Percentiles rank a stretch among this genome's conserved stretches.
These are phyloP conservation scores for Microctonus brassicae DNA, from an alignment of 2,888 invertebrate species.

Conservation along the genomic window DNA sequence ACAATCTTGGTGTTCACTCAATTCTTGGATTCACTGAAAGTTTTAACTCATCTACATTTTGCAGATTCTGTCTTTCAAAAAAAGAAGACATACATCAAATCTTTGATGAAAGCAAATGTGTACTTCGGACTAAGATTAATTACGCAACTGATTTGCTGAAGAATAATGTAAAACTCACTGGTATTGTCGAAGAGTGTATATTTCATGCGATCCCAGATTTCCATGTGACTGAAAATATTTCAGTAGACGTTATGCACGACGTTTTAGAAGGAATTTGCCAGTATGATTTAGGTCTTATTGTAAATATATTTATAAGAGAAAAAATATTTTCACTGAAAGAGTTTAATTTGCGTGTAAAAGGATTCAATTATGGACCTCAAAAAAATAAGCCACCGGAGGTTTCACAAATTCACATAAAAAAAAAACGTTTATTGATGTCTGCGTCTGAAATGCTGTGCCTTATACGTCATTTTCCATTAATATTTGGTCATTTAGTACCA, in stretches of 20 bases:
- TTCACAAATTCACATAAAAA: slow-evolving; percentile 4
- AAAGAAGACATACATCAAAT: slow-evolving; percentile 28
- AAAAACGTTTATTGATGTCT: slow-evolving; percentile 29
- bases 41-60: slow-evolving; percentile 40
- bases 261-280: slow-evolving; percentile 40
- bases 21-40: slow-evolving; percentile 44
- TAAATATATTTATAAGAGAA: background rate
- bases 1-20: slow-evolving; percentile 42
- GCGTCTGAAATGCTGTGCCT: slow-evolving; percentile 38
- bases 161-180: slow-evolving; percentile 29
- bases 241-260: slow-evolving; percentile 45
- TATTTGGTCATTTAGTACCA: slow-evolving; percentile 32
- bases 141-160: slow-evolving; percentile 33
- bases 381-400: slow-evolving; percentile 29
- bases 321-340: background rate
- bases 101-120: slow-evolving; percentile 29
- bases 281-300: slow-evolving; percentile 36
- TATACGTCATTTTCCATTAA: slow-evolving; percentile 30
- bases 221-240: slow-evolving; percentile 38
- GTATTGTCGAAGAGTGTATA: slow-evolving; percentile 37
- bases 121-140: slow-evolving; percentile 28
- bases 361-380: slow-evolving; percentile 32
- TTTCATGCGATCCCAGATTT: slow-evolving; percentile 38
- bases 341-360: slow-evolving; percentile 25
- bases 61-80: slow-evolving; percentile 43